Percentiles rank a stretch among this genome's conserved stretches.
phyloP scores from a whole-genome alignment of 2,113 vertebrate species.

The Pantherophis guttatus region DNA sequence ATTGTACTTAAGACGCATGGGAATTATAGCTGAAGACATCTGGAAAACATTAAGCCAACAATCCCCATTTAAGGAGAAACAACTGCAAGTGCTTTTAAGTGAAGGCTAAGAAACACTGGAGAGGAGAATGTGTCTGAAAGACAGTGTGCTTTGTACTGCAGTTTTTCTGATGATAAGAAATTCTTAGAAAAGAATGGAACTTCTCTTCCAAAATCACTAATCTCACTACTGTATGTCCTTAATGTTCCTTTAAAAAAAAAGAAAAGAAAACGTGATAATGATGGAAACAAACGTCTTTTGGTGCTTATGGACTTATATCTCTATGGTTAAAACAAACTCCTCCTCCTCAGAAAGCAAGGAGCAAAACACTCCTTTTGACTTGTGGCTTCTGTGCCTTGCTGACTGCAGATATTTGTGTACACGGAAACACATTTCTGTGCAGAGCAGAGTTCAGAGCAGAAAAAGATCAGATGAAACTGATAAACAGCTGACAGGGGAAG shows the following conservation, averaged over 20 bases:
- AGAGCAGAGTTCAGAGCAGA: neutral
- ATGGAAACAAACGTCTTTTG: neutral
- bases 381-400: neutral
- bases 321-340: neutral
- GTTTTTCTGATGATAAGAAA: neutral
- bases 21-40: neutral
- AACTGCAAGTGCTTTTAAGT: neutral
- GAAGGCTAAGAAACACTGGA: neutral
- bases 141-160: neutral
- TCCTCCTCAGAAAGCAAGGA: neutral
- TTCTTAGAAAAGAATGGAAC: neutral
- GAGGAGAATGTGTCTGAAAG: neutral
- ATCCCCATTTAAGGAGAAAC: neutral
- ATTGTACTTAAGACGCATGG: neutral
- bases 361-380: neutral
- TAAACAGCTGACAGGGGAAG: neutral
- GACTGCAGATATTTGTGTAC: neutral
- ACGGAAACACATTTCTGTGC: neutral
- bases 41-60: neutral
- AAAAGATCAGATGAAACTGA: neutral
- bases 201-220: neutral
- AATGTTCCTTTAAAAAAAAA: neutral
- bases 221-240: neutral
- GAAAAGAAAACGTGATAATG: neutral
- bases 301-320: neutral